phyloP scores from a whole-genome alignment of 2,797 vertebrate genomes.

The Pelobates cultripes region DNA sequence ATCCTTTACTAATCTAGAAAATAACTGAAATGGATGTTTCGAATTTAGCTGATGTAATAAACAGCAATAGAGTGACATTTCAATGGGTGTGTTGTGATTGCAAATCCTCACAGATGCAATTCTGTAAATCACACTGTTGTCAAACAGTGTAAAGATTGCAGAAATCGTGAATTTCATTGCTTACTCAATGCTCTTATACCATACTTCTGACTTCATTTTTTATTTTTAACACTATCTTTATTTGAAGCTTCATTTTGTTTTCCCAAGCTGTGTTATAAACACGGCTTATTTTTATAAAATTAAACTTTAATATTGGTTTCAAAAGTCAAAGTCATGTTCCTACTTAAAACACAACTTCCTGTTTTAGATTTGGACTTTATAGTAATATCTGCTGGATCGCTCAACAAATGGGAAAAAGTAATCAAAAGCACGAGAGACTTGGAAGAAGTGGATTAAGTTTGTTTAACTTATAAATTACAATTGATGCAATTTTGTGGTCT shows the following conservation, averaged over 20 bases:
- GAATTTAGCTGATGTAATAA: too few species aligned
- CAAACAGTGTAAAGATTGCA: not conserved
- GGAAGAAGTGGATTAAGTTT: conserved; percentile 9
- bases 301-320: not conserved
- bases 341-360: conserved; percentile 23
- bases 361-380: not conserved
- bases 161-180: not conserved
- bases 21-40: too few species aligned
- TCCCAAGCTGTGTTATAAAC: not conserved
- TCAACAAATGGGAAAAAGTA: conserved; percentile 12
- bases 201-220: not conserved
- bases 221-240: not conserved
- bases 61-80: too few species aligned
- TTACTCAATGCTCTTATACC: not conserved
- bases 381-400: not conserved
- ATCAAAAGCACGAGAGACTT: not conserved
- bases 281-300: not conserved
- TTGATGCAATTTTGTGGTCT: conserved; percentile 32
- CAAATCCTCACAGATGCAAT: too few species aligned
- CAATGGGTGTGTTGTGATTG: too few species aligned
- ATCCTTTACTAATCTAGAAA: too few species aligned
- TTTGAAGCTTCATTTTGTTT: conserved; percentile 3
- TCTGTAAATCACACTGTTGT: too few species aligned
- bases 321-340: not conserved
- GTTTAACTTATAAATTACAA: conserved; percentile 23